These are phyloP conservation scores for Phyllotreta cruciferae DNA, from an alignment of 2,888 invertebrate species.

Conservation along the genomic window DNA sequence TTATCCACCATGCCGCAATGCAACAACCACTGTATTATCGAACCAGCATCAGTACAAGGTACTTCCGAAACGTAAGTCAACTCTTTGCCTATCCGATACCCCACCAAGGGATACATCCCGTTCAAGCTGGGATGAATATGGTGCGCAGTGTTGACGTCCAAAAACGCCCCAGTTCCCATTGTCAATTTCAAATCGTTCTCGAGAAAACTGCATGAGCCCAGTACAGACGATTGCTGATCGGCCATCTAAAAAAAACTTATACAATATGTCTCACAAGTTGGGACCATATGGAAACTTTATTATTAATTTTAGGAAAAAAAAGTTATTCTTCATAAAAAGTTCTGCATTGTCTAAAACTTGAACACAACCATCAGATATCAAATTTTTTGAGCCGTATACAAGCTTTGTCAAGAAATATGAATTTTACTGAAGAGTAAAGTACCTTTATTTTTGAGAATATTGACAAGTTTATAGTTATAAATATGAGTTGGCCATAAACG, in stretches of 20 bases:
- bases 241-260: slow-evolving; percentile 73
- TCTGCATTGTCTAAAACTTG: too few species aligned
- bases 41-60: slow-evolving; percentile 86
- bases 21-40: slow-evolving; percentile 85
- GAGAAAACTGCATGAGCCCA: slow-evolving; percentile 83
- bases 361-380: too few species aligned
- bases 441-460: too few species aligned
- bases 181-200: slow-evolving; percentile 85
- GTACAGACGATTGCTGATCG: slow-evolving; percentile 89
- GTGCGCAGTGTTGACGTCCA: slow-evolving; percentile 81
- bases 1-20: slow-evolving; percentile 70
- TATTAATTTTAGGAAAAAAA: too few species aligned
- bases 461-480: too few species aligned
- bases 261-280: too few species aligned
- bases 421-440: too few species aligned
- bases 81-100: slow-evolving; percentile 75
- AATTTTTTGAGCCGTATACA: too few species aligned
- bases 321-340: too few species aligned
- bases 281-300: too few species aligned
- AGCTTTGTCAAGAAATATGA: too few species aligned
- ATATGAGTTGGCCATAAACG: too few species aligned
- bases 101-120: slow-evolving; percentile 91
- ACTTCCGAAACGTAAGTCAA: slow-evolving; percentile 85
- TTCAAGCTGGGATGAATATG: slow-evolving; percentile 80
- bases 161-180: slow-evolving; percentile 90